These are phyloP conservation scores for Takifugu bimaculatus DNA, from an alignment of 2,113 vertebrate species.

Conservation along the genomic window DNA sequence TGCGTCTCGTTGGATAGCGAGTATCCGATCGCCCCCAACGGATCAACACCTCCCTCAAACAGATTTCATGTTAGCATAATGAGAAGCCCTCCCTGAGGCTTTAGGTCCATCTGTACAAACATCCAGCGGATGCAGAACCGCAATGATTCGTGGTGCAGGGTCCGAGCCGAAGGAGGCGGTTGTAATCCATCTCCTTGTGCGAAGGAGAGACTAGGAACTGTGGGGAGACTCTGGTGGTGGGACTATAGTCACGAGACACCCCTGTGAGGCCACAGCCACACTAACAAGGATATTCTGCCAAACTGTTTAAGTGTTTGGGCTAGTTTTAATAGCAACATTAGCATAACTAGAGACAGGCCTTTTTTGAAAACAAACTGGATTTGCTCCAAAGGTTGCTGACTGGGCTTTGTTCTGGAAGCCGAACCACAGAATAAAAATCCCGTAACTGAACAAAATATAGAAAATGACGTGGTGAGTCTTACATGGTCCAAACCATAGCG, in stretches of 20 bases:
- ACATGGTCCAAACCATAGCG: too few relatives aligned
- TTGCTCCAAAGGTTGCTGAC: too few relatives aligned
- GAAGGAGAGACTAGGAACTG: constrained; percentile 47
- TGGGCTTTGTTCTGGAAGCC: too few relatives aligned
- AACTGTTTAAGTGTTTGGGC: too few relatives aligned
- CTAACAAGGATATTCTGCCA: too few relatives aligned
- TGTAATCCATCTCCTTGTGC: constrained; percentile 56
- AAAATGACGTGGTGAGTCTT: too few relatives aligned
- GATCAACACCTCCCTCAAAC: constrained; percentile 12
- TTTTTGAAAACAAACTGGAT: too few relatives aligned
- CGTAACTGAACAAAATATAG: too few relatives aligned
- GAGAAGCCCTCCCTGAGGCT: constrained; percentile 35
- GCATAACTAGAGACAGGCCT: too few relatives aligned
- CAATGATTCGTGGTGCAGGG: constrained; percentile 10
- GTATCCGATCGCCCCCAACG: constrained; percentile 7
- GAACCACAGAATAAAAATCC: too few relatives aligned
- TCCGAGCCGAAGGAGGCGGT: constrained; percentile 40
- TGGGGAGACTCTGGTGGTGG: constrained; percentile 40
- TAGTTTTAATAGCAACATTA: too few relatives aligned
- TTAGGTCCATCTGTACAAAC: constrained; percentile 55
- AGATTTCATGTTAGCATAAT: constrained; percentile 31
- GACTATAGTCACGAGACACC: constrained; percentile 31
- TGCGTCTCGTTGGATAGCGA: constrained; percentile 18
- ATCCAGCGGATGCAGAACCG: constrained; percentile 43
- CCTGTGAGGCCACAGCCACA: too few relatives aligned